Evolutionary conservation across 1,140 invertebrate species (phyloP).

Genomic region (Nixonia krombeini): DNA sequence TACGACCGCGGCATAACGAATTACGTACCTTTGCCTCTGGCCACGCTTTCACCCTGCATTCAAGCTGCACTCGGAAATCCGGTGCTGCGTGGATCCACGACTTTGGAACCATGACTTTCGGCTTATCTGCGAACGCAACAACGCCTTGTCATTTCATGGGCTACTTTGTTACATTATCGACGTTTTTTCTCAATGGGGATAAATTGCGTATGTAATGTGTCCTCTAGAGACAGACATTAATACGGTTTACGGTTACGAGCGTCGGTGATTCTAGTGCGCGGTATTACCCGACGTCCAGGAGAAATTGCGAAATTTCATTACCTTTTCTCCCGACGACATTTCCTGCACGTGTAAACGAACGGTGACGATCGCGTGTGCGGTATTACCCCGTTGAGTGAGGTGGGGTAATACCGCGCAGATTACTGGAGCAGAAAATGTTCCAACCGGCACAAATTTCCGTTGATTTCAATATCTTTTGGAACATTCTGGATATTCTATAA

Average conservation of each 20-base stretch:
- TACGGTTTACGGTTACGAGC: too few species aligned
- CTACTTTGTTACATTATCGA: not conserved
- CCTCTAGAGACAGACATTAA: not conserved
- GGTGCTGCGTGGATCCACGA: constrained; percentile 81
- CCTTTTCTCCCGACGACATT: too few species aligned
- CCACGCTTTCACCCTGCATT: constrained; percentile 78
- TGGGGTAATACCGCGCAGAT: too few species aligned
- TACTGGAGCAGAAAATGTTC: too few species aligned
- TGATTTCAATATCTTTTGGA: too few species aligned
- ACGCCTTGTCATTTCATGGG: not conserved
- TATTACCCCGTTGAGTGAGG: too few species aligned
- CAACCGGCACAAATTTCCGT: too few species aligned
- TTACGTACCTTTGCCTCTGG: constrained; percentile 75
- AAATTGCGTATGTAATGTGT: not conserved
- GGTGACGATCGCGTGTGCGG: too few species aligned
- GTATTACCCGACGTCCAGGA: too few species aligned
- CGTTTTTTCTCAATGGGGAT: not conserved
- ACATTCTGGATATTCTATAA: too few species aligned
- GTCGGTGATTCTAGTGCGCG: too few species aligned
- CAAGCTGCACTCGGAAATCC: constrained; percentile 77
- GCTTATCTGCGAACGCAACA: constrained; percentile 75
- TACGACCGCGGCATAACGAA: constrained; percentile 4
- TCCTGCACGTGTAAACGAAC: not conserved
- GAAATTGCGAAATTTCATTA: too few species aligned
- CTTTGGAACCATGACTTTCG: constrained; percentile 75